phyloP scores from a whole-genome alignment of 2,888 invertebrate species.

The Kuschelorhynchus macadamiae region DNA sequence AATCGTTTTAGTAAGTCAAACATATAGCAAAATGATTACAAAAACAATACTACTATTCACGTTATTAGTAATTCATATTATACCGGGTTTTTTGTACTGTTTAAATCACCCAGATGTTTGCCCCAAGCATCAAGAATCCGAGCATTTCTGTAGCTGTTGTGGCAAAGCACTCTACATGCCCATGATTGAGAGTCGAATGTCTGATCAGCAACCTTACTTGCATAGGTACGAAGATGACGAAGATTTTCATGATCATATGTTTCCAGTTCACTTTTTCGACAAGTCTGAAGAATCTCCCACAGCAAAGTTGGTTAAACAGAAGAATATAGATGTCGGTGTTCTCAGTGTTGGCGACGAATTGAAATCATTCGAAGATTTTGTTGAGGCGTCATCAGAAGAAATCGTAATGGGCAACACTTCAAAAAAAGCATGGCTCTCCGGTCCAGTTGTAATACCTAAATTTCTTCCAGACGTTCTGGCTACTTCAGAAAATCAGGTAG shows the following conservation, averaged over 20 bases:
- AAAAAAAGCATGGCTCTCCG: background rate
- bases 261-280: conserved; percentile 3
- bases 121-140: background rate
- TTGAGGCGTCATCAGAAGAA: background rate
- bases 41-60: background rate
- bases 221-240: background rate
- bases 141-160: conserved; percentile 6
- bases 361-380: background rate
- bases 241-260: background rate
- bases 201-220: background rate
- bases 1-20: too few relatives aligned
- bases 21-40: conserved; percentile 8
- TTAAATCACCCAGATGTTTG: background rate
- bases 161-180: conserved; percentile 2
- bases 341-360: background rate
- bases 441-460: too few relatives aligned
- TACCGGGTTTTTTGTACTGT: conserved; percentile 1
- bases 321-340: background rate
- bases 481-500: background rate
- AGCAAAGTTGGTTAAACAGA: too few relatives aligned
- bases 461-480: background rate
- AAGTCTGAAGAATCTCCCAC: background rate
- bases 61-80: background rate
- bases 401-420: background rate
- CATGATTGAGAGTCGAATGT: conserved; percentile 1